Conservation (phyloP, 2,888 invertebrate species). For the Dryadula phaetusa region DNA sequence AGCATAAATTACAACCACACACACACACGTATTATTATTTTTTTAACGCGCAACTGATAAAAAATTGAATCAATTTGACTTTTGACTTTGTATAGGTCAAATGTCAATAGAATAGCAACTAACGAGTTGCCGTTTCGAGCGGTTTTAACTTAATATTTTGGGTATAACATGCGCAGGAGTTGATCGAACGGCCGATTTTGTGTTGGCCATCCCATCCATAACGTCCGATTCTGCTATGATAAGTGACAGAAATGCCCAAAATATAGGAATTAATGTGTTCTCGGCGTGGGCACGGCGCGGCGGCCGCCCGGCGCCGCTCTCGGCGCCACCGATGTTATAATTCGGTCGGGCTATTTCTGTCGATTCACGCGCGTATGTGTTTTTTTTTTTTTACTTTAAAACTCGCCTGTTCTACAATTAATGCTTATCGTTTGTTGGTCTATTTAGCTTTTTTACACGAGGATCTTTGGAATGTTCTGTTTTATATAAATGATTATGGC, state of each 20-base stretch:
- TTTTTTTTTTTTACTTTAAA: conserved; percentile 68
- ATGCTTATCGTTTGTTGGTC: conserved; percentile 32
- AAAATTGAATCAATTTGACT: conserved; percentile 23
- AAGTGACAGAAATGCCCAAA: conserved; percentile 31
- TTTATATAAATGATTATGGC: neutral
- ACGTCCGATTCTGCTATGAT: conserved; percentile 1
- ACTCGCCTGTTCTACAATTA: conserved; percentile 46
- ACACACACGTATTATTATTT: conserved; percentile 19
- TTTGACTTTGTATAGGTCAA: conserved; percentile 21
- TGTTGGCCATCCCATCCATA: neutral
- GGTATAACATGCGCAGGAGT: conserved; percentile 11
- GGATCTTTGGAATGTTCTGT: neutral
- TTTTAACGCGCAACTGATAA: conserved; percentile 23
- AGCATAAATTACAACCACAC: conserved; percentile 23
- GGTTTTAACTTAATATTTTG: neutral
- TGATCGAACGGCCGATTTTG: neutral
- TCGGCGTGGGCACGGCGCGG: conserved; percentile 51
- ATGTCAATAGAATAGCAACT: conserved; percentile 20
- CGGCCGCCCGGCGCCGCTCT: conserved; percentile 72
- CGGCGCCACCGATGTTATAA: conserved; percentile 80
- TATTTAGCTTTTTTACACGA: conserved; percentile 10
- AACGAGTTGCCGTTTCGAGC: conserved; percentile 1
- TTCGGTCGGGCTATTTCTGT: conserved; percentile 81
- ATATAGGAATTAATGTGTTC: conserved; percentile 24
- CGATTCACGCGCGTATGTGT: conserved; percentile 73